A percentile compares a stretch with the other conserved stretches of the same genome.
Conservation (phyloP, 2,797 vertebrate genomes). For the Streptopelia turtur region DNA sequence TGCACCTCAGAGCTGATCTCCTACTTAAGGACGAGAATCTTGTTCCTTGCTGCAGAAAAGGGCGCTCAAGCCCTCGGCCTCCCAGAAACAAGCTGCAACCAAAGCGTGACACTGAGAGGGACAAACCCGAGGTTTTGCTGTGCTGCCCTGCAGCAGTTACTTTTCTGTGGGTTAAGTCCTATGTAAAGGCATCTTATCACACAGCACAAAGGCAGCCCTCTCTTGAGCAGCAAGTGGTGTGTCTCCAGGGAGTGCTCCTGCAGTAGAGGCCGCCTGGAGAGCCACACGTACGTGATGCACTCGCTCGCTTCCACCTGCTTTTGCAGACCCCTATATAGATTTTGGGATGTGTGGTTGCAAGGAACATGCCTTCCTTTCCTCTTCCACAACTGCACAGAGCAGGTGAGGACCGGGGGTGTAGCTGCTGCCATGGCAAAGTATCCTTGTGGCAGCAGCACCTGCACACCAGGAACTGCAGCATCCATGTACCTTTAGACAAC, state of each 20-base stretch:
- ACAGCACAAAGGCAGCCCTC: neutral
- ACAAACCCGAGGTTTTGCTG: neutral
- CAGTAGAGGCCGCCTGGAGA: neutral
- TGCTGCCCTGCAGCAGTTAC: accelerated
- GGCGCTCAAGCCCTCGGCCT: neutral
- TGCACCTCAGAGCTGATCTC: neutral
- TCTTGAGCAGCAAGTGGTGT: neutral
- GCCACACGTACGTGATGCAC: accelerated
- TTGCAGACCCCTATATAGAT: neutral
- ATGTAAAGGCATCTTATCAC: neutral
- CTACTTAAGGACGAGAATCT: neutral
- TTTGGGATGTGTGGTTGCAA: neutral
- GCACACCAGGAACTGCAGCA: neutral
- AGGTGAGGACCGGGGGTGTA: neutral
- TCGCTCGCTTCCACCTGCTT: neutral
- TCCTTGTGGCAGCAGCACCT: neutral
- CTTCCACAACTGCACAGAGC: neutral
- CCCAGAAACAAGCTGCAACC: neutral
- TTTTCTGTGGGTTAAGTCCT: neutral
- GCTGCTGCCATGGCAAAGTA: neutral
- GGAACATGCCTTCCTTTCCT: neutral
- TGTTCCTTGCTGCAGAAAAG: neutral
- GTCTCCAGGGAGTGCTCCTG: neutral
- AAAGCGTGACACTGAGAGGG: neutral
- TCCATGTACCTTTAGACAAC: neutral